A percentile compares a stretch with the other conserved stretches of the same genome.
Conservation (phyloP, 1,140 invertebrate genomes). For the Aphelenchoides besseyi region DNA sequence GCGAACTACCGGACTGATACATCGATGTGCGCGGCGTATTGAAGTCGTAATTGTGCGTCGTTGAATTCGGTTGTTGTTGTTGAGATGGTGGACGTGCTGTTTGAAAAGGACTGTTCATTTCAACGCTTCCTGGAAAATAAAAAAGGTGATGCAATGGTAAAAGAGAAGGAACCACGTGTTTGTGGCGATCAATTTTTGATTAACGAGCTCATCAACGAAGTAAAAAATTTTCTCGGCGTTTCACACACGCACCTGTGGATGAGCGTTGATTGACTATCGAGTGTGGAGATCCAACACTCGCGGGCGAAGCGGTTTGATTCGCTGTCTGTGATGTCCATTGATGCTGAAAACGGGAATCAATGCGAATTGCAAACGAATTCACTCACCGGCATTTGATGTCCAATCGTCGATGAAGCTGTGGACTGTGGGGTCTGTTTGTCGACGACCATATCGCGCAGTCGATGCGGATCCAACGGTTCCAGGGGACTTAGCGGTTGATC, state of each 20-base stretch:
- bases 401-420: neutral
- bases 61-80: neutral
- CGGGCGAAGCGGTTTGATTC: slow-evolving; percentile 10
- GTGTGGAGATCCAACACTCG: slow-evolving; percentile 7
- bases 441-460: slow-evolving; percentile 45
- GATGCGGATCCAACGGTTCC: slow-evolving; percentile 49
- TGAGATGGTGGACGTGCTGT: slow-evolving; percentile 8
- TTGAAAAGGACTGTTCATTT: slow-evolving; percentile 18
- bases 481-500: slow-evolving; percentile 39
- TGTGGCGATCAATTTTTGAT: too few species aligned
- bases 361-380: neutral
- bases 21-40: slow-evolving; percentile 13
- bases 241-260: slow-evolving; percentile 13
- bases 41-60: neutral
- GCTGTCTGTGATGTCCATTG: slow-evolving; percentile 5
- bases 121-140: neutral
- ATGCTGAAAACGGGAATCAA: slow-evolving; percentile 27
- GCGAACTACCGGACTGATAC: neutral
- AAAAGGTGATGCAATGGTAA: neutral
- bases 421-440: slow-evolving; percentile 39
- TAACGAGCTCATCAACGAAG: neutral
- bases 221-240: too few species aligned
- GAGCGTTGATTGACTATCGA: neutral
- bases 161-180: too few species aligned
- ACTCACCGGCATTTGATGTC: neutral